phyloP scores from a whole-genome alignment of 2,113 vertebrate species.

The Triplophysa tibetana region DNA sequence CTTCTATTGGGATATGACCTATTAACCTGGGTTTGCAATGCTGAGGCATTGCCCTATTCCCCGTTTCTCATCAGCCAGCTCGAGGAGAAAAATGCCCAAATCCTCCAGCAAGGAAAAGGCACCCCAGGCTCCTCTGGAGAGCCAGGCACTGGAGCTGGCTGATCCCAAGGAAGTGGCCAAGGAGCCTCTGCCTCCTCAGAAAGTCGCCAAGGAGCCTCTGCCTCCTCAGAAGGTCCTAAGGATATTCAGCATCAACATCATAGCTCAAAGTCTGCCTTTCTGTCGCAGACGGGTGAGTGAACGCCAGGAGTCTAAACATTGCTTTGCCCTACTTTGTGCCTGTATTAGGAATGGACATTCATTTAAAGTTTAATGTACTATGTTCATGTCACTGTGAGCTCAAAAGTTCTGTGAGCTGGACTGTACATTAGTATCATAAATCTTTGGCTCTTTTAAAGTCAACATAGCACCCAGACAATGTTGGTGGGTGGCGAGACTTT shows the following conservation, averaged over 20 bases:
- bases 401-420: no score
- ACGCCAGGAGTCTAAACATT: not conserved
- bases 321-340: conserved; percentile 2
- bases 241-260: conserved; percentile 99
- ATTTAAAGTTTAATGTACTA: not conserved
- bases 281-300: conserved; percentile 91
- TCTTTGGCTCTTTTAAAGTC: not conserved
- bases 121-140: conserved; percentile 64
- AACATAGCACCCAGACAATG: not conserved
- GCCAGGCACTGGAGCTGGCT: conserved; percentile 78
- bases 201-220: conserved; percentile 76
- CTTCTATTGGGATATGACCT: conserved; percentile 65
- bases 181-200: conserved; percentile 65
- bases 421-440: not conserved
- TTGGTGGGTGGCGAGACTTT: not conserved
- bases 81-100: conserved; percentile 83
- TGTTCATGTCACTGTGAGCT: not conserved
- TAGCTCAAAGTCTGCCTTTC: conserved; percentile 93
- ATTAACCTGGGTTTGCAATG: conserved; percentile 74
- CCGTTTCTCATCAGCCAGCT: conserved; percentile 67
- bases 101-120: conserved; percentile 73
- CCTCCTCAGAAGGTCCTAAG: conserved; percentile 92
- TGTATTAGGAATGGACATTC: not conserved
- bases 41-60: conserved; percentile 77
- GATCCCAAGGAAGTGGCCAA: conserved; percentile 78